These are phyloP conservation scores for Lepidocyrtinus sp. DNA, from an alignment of 2,888 invertebrate genomes.

Conservation along the genomic window DNA sequence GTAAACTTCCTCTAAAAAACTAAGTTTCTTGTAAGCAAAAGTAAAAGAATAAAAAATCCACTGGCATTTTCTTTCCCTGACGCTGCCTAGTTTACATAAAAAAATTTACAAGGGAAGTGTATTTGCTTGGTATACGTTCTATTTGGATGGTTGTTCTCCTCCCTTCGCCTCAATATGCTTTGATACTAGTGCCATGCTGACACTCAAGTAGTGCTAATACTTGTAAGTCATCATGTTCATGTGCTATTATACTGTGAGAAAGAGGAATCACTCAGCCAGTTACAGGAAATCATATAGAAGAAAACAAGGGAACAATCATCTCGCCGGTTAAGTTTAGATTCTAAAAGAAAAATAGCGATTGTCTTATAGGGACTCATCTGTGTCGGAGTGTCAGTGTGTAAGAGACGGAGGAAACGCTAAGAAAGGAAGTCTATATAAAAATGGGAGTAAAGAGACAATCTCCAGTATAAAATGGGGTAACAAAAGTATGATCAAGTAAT, in stretches of 20 bases:
- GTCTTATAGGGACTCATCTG: too few relatives aligned
- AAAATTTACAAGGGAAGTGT: too few relatives aligned
- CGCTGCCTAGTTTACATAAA: too few relatives aligned
- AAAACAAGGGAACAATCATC: not conserved
- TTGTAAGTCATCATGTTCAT: not conserved
- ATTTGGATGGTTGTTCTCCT: not conserved
- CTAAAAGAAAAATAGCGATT: not conserved
- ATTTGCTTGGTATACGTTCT: too few relatives aligned
- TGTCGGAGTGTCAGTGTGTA: too few relatives aligned
- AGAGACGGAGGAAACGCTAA: too few relatives aligned
- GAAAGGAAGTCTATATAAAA: too few relatives aligned
- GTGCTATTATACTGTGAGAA: not conserved
- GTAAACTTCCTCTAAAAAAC: slow-evolving; percentile 60
- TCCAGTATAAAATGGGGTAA: too few relatives aligned
- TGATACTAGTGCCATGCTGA: slow-evolving; percentile 52
- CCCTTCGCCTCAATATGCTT: slow-evolving; percentile 28
- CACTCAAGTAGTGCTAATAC: slow-evolving; percentile 7
- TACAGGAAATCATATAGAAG: slow-evolving; percentile 44
- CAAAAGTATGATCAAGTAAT: too few relatives aligned
- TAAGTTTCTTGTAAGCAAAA: not conserved
- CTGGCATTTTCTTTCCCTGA: slow-evolving; percentile 22
- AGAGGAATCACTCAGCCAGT: slow-evolving; percentile 59
- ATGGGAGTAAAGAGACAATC: too few relatives aligned
- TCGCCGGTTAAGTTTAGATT: not conserved
- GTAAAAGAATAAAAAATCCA: slow-evolving; percentile 13